Base-by-base conservation (phyloP, 2,888 invertebrate genomes). In the Ennomos fuscantarius region DNA sequence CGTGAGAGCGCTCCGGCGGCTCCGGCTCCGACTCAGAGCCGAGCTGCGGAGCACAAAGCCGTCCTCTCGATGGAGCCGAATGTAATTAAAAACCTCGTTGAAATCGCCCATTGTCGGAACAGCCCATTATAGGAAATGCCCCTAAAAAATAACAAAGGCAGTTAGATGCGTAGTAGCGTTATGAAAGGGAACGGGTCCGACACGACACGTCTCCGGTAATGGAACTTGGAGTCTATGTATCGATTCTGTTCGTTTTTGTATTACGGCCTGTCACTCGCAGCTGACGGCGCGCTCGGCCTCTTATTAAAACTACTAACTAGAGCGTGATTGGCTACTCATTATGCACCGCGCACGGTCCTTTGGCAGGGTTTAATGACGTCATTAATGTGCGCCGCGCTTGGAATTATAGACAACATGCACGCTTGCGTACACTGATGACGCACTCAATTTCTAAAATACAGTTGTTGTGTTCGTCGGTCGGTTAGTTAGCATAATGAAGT, bases 221-320 rank as follows among this genome's bases (percentile, higher is more conserved):
- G 69, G 68, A 60, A 55, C 57, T n/a, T n/a, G n/a, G n/a, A n/a
- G n/a, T n/a, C 63, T 62, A 62, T 70, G 70, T 70, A 78, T 76
- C 73, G 77, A 77, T 74, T 74, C 69, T 62, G 68, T 70, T 66
- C 64, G 65, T 73, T 81, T 80, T 80, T 76, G 74, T 76, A 78
- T 79, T 73, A 73, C 61, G 60, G 62, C 71, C 76, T 70, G 80
- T 80, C 84, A 70, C 54, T 24, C 51, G 73, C 84, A 83, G 80
- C 72, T 76, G 84, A 74, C 80, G 76, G 52, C 31, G 13, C 50
- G 35, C 2, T 43, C 24, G 37, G 54, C 60, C 56, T 62, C 41
- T 54, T 52, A 54, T 55, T 59, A 52, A 24, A 55, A 44, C 43
- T 39, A 34, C 33, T 49, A 34, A 10, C 35, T 34, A 24, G 24